phyloP scores from a whole-genome alignment of 2,113 vertebrate genomes.

The Dinomys branickii region DNA sequence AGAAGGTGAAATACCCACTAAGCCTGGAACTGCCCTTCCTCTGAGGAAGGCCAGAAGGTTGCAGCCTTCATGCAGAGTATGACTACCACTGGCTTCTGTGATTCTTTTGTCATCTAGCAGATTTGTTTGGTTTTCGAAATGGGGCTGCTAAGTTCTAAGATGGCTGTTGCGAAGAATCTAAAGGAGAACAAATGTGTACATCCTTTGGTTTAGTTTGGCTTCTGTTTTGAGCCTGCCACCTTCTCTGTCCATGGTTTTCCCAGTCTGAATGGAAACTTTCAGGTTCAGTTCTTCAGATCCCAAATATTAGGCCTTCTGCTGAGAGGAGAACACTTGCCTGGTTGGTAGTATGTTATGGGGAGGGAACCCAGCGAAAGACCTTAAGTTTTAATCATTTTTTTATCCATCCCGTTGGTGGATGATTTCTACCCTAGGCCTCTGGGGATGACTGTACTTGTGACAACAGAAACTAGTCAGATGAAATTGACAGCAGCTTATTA shows the following conservation, averaged over 20 bases:
- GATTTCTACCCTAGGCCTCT: not conserved
- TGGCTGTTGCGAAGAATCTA: not conserved
- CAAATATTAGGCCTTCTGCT: conserved; percentile 17
- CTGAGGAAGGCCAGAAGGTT: not conserved
- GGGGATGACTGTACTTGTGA: not conserved
- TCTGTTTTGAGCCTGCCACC: not conserved
- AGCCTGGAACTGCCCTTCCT: not conserved
- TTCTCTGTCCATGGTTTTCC: not conserved
- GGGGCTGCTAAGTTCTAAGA: not conserved
- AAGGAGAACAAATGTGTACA: not conserved
- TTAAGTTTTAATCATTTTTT: conserved; percentile 17
- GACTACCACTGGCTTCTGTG: not conserved
- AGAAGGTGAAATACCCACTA: conserved; percentile 87
- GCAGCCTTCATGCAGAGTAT: not conserved
- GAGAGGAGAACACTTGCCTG: not conserved
- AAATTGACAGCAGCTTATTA: not conserved
- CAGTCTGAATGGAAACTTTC: not conserved
- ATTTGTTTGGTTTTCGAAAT: not conserved
- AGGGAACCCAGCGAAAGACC: not conserved
- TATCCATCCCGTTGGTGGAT: not conserved
- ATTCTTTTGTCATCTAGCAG: not conserved
- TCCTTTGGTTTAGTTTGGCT: not conserved
- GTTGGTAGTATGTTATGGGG: not conserved
- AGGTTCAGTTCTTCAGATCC: not conserved
- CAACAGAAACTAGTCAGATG: not conserved